A percentile compares a stretch with the other conserved stretches of the same genome.
phyloP scores from a whole-genome alignment of 2,113 vertebrate species.

The Candoia aspera region DNA sequence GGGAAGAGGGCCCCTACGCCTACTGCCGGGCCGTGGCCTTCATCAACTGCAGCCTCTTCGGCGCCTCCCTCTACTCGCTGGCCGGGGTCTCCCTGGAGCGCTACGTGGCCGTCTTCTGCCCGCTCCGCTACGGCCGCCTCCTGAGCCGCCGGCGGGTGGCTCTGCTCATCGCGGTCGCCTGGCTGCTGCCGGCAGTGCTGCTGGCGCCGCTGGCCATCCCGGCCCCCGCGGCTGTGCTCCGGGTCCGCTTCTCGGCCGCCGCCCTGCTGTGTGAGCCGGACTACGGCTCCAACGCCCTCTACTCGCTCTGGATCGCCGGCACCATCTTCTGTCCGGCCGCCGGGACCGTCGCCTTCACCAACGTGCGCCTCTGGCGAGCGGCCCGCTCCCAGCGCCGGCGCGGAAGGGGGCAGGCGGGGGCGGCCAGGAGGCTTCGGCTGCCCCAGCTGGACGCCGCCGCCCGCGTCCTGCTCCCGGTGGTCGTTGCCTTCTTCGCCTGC shows the following conservation, averaged over 20 bases:
- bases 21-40: conserved; percentile 82
- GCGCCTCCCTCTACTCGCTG: conserved; percentile 79
- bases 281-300: conserved; percentile 78
- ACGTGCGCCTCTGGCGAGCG: conserved; percentile 78
- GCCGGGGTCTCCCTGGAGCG: conserved; percentile 81
- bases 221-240: conserved; percentile 66
- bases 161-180: conserved; percentile 75
- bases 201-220: conserved; percentile 78
- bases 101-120: conserved; percentile 81
- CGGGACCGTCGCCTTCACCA: conserved; percentile 78
- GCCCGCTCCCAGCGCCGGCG: conserved; percentile 11
- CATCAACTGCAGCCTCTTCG: conserved; percentile 77
- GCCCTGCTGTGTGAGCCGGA: conserved; percentile 83
- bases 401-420: neutral
- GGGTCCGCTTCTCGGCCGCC: conserved; percentile 80
- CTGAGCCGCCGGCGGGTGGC: conserved; percentile 74
- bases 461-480: conserved; percentile 79
- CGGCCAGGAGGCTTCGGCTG: conserved; percentile 34
- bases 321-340: conserved; percentile 84
- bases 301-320: conserved; percentile 74
- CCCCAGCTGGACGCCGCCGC: conserved; percentile 72
- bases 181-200: conserved; percentile 78
- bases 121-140: conserved; percentile 74
- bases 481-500: conserved; percentile 82
- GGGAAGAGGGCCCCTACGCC: conserved; percentile 55